Percentiles rank a stretch among this genome's conserved stretches.
These are phyloP conservation scores for Noturus placidus DNA, from an alignment of 2,113 vertebrate genomes.

Conservation along the genomic window DNA sequence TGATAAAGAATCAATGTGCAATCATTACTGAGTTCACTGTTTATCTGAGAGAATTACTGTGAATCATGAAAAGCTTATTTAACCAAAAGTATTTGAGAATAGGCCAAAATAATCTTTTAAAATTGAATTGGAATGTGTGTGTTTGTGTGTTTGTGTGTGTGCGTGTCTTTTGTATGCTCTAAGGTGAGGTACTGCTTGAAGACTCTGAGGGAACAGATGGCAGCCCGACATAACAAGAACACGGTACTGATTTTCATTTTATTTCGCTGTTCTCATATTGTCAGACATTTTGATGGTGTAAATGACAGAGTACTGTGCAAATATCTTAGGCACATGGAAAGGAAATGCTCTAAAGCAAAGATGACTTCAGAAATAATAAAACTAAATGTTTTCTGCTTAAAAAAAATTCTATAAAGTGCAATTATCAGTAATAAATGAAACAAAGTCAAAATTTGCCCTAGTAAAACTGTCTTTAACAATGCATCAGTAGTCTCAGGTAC, in stretches of 20 bases:
- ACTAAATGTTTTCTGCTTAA: not conserved
- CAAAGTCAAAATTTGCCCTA: too few species aligned
- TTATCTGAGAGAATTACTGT: not conserved
- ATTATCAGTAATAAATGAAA: not conserved
- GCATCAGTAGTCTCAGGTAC: not conserved
- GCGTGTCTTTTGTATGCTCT: slow-evolving; percentile 24
- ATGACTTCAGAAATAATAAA: not conserved
- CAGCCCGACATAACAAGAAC: slow-evolving; percentile 67
- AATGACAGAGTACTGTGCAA: not conserved
- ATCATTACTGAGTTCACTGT: not conserved
- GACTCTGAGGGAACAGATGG: slow-evolving; percentile 75
- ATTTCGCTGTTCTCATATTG: not conserved
- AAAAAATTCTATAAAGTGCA: not conserved
- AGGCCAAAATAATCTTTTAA: not conserved
- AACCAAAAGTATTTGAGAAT: not conserved
- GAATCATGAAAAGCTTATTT: not conserved
- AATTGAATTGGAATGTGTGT: not conserved
- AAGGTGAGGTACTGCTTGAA: slow-evolving; percentile 78
- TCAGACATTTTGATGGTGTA: not conserved
- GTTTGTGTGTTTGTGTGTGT: not conserved
- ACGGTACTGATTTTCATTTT: slow-evolving; percentile 54
- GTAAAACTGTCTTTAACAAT: too few species aligned
- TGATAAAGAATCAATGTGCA: not conserved
- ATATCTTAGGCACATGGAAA: not conserved
- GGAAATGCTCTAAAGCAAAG: not conserved